Conservation (phyloP, 2,797 vertebrate species). For the Myotis findleyi region DNA sequence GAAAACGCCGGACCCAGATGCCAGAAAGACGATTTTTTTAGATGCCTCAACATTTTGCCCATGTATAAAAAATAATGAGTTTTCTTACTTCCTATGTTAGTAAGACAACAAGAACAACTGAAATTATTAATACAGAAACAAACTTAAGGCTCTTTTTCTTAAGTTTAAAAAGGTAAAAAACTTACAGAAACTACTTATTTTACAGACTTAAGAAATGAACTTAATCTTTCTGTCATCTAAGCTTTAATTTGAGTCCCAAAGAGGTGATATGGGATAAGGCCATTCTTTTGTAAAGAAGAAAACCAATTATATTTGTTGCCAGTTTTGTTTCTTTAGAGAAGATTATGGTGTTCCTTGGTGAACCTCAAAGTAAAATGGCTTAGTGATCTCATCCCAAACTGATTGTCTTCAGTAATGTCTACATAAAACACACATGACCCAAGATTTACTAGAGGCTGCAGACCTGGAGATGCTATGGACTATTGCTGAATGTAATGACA, state of each 20-base stretch:
- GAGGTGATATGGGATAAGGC: neutral
- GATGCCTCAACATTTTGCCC: neutral
- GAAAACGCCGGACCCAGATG: neutral
- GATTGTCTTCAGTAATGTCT: slow-evolving; percentile 47
- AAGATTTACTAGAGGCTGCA: neutral
- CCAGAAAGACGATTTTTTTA: neutral
- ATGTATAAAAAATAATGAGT: neutral
- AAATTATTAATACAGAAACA: slow-evolving; percentile 28
- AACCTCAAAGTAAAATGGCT: slow-evolving; percentile 44
- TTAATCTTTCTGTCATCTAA: neutral
- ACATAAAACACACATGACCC: slow-evolving; percentile 42
- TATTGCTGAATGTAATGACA: slow-evolving; percentile 7
- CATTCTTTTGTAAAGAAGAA: slow-evolving; percentile 51
- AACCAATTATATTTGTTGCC: slow-evolving; percentile 43
- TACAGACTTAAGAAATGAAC: slow-evolving; percentile 41
- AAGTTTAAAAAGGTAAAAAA: slow-evolving; percentile 39
- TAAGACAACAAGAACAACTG: slow-evolving; percentile 26
- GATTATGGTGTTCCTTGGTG: slow-evolving; percentile 57
- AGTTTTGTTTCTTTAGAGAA: slow-evolving; percentile 64
- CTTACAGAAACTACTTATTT: slow-evolving; percentile 43
- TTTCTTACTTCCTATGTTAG: neutral
- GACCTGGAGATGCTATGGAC: slow-evolving; percentile 12
- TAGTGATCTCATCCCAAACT: slow-evolving; percentile 57
- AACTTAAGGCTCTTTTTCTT: neutral
- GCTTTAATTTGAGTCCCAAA: slow-evolving; percentile 42